These are phyloP conservation scores for Wiebesia pumilae DNA, from an alignment of 1,140 invertebrate genomes.

Conservation along the genomic window DNA sequence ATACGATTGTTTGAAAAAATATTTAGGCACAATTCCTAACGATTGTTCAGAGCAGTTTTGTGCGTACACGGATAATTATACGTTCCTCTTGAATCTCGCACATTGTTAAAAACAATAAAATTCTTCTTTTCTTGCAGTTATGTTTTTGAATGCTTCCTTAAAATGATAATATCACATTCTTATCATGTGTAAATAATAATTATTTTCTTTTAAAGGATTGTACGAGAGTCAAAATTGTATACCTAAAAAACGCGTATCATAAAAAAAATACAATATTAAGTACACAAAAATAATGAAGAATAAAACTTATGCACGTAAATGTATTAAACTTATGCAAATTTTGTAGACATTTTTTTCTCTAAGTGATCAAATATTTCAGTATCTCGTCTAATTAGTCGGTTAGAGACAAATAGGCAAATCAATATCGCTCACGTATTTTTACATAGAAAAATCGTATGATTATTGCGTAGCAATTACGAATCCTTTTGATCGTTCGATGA, in stretches of 20 bases:
- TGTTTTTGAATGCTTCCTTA: constrained; percentile 32
- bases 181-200: constrained; percentile 12
- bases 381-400: constrained; percentile 55
- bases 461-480: neutral
- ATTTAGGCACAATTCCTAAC: constrained; percentile 71
- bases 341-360: constrained; percentile 29
- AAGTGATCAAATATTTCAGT: constrained; percentile 56
- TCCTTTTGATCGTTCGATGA: constrained; percentile 43
- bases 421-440: constrained; percentile 36
- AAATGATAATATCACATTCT: constrained; percentile 42
- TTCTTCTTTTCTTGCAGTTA: neutral
- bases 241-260: neutral
- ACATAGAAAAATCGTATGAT: neutral
- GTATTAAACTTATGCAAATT: neutral
- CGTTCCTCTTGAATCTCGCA: constrained; percentile 41
- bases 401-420: constrained; percentile 54
- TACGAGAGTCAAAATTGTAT: constrained; percentile 43
- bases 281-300: constrained; percentile 5
- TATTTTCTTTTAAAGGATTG: constrained; percentile 36
- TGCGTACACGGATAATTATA: constrained; percentile 51
- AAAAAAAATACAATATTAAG: neutral
- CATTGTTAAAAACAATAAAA: constrained; percentile 20
- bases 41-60: constrained; percentile 65
- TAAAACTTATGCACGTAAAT: neutral
- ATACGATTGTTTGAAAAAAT: constrained; percentile 65